Percentiles rank a stretch among this genome's conserved stretches.
Conservation (phyloP, 2,797 vertebrate species). For the Lates japonicus region DNA sequence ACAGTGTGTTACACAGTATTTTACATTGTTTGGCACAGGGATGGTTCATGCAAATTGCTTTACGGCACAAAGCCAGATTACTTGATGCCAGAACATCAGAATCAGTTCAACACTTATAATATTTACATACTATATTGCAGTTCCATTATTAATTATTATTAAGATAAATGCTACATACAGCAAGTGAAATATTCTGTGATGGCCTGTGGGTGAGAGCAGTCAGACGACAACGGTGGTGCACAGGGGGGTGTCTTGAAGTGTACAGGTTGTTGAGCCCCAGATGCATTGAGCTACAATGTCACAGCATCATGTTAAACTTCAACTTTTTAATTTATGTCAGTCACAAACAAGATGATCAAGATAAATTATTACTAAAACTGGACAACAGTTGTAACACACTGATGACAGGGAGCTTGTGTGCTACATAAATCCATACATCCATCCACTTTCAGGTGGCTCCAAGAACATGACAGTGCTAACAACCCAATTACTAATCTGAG, state of each 20-base stretch:
- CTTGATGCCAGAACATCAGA: not conserved
- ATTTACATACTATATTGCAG: not conserved
- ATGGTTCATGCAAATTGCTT: not conserved
- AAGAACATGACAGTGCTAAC: not conserved
- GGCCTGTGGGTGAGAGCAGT: not conserved
- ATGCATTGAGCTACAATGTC: not conserved
- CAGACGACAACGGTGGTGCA: not conserved
- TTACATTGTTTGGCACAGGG: not conserved
- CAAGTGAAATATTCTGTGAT: too few relatives aligned
- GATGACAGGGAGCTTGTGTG: slow-evolving; percentile 6
- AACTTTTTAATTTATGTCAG: not conserved
- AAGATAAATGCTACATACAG: too few relatives aligned
- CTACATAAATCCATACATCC: slow-evolving; percentile 12
- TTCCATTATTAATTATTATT: not conserved
- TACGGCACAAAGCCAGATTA: not conserved
- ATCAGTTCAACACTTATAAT: too few relatives aligned
- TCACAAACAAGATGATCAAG: not conserved
- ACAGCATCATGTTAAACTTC: slow-evolving; percentile 9
- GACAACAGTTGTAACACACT: not conserved
- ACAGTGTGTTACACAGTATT: not conserved
- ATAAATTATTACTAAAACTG: slow-evolving; percentile 1
- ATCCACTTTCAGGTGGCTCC: slow-evolving; percentile 5
- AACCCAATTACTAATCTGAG: slow-evolving; percentile 11
- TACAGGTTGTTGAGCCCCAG: not conserved
- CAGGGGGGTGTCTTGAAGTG: not conserved